Conservation (phyloP, 2,797 vertebrate species). For the Xiphophorus birchmanni region DNA sequence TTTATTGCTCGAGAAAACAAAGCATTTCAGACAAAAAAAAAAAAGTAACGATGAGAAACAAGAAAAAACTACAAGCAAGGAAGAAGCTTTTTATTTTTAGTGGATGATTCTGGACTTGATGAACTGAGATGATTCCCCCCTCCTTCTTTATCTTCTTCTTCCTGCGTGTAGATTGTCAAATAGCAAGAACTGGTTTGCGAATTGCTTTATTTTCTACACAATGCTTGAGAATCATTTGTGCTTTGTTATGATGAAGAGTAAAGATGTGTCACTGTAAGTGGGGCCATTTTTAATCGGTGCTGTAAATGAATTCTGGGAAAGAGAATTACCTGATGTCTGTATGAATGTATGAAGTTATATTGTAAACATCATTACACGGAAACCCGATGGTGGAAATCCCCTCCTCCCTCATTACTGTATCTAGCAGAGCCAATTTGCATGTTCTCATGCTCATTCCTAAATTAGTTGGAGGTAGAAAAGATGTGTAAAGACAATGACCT, state of each 20-base stretch:
- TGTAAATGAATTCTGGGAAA: slow-evolving; percentile 84
- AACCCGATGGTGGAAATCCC: slow-evolving; percentile 93
- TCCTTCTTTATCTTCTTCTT: slow-evolving; percentile 61
- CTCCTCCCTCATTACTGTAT: slow-evolving; percentile 58
- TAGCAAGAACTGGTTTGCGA: slow-evolving; percentile 90
- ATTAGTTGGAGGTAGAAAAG: slow-evolving; percentile 69
- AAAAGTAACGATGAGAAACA: slow-evolving; percentile 78
- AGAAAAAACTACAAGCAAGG: slow-evolving; percentile 70
- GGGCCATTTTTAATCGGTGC: slow-evolving; percentile 88
- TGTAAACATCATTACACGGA: slow-evolving; percentile 97
- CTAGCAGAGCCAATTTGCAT: slow-evolving; percentile 72
- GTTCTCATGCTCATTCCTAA: slow-evolving; percentile 68
- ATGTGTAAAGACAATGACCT: slow-evolving; percentile 74
- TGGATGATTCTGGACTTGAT: slow-evolving; percentile 62
- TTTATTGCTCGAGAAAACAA: slow-evolving; percentile 88
- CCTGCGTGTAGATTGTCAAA: slow-evolving; percentile 91
- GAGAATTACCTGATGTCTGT: slow-evolving; percentile 90
- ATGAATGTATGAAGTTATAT: slow-evolving; percentile 88
- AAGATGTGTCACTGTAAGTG: slow-evolving; percentile 85
- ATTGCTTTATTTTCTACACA: slow-evolving; percentile 93
- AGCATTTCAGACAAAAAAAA: slow-evolving; percentile 86
- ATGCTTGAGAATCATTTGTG: slow-evolving; percentile 89
- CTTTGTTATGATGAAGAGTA: slow-evolving; percentile 77
- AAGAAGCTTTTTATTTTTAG: slow-evolving; percentile 80
- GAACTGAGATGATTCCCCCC: slow-evolving; percentile 55